Conservation (phyloP, 2,113 vertebrate species). For the Anolis sagrei region DNA sequence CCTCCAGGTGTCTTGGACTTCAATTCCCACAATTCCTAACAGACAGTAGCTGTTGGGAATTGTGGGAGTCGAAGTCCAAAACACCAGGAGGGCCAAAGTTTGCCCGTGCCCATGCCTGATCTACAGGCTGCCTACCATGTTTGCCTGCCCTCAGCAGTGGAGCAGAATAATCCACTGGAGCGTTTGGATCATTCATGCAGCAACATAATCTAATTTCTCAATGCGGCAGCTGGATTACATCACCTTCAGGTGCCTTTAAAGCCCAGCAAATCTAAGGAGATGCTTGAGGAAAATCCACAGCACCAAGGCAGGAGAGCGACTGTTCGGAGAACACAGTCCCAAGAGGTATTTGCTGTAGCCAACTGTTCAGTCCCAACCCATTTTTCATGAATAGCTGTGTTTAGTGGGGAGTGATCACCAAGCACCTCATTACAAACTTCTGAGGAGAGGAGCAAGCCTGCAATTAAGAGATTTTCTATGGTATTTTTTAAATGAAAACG, state of each 20-base stretch:
- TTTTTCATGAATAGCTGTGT: conserved; percentile 50
- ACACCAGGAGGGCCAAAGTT: too few species aligned
- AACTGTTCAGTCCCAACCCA: conserved; percentile 43
- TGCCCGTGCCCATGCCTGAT: too few species aligned
- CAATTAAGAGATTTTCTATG: conserved; percentile 56
- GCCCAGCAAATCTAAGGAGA: conserved; percentile 19
- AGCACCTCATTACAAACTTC: conserved; percentile 70
- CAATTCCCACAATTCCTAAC: too few species aligned
- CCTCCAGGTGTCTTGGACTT: too few species aligned
- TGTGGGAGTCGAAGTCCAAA: too few species aligned
- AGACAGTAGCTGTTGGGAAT: too few species aligned
- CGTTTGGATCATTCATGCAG: not conserved
- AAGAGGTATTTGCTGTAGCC: conserved; percentile 4
- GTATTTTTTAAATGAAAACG: conserved; percentile 72
- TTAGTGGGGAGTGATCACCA: conserved; percentile 58
- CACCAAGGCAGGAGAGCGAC: conserved; percentile 12
- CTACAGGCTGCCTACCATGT: not conserved
- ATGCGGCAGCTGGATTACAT: not conserved
- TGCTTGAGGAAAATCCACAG: conserved; percentile 36
- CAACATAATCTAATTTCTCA: not conserved
- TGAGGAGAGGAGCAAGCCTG: conserved; percentile 31
- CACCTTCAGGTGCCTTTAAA: conserved; percentile 33
- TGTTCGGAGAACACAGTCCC: conserved; percentile 25
- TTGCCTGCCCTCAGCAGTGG: too few species aligned
- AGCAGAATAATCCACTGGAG: not conserved